Evolutionary conservation across 2,113 vertebrate species (phyloP), one percentile per base, ranked within the genome.

Genomic region (Psettodes erumei): DNA sequence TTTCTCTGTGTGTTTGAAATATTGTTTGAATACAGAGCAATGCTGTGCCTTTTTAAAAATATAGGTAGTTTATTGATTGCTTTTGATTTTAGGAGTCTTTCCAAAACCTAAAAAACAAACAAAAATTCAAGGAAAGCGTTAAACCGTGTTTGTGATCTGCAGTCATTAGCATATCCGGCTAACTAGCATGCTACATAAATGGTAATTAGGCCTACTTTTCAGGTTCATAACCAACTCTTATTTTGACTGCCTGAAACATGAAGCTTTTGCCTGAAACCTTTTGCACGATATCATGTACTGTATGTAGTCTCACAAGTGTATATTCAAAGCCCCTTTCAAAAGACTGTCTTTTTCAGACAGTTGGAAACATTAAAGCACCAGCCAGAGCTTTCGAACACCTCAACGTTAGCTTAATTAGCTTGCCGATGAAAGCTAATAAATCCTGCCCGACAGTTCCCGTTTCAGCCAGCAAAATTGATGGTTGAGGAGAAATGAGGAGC

Each of bases 1-100:
- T 70, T 43, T 59, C 50, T 56, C 23, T 47, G 33, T 47, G 37
- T 35, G n/a, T n/a, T n/a, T 42, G 16, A 43, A 33, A 68, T 61
- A 8, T 58, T 42, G 54, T n/a, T 23, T 50, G 43, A 60, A 53
- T 43, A 28, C 23, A 55, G 18, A n/a, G 38, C 38, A 40, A 13
- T 13, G 19, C 38, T 40, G 38, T 40, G n/a, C n/a, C n/a, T n/a
- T n/a, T n/a, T n/a, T n/a, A n/a, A n/a, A n/a, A n/a, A n/a, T n/a
- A n/a, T n/a, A n/a, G n/a, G n/a, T n/a, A n/a, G n/a, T n/a, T n/a
- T n/a, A n/a, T n/a, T n/a, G n/a, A n/a, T n/a, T n/a, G n/a, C n/a
- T n/a, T n/a, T n/a, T n/a, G n/a, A n/a, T n/a, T n/a, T n/a, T n/a
- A n/a, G n/a, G n/a, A n/a, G n/a, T n/a, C 33, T 58, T 7, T 48